Conservation (phyloP, 2,113 vertebrate genomes). For the Salminus brasiliensis region DNA sequence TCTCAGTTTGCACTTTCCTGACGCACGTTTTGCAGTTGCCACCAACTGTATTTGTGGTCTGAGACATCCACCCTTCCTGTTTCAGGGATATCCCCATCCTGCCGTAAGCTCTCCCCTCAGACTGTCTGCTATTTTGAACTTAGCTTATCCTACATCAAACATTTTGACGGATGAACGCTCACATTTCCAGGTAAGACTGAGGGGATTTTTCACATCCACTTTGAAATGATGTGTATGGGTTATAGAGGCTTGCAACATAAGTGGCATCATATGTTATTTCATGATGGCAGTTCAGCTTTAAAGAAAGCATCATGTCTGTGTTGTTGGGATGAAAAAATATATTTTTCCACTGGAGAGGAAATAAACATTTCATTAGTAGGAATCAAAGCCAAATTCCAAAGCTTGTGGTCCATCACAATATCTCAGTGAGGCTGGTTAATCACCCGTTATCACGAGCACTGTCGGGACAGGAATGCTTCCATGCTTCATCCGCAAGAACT, state of each 20-base stretch:
- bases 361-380: not conserved
- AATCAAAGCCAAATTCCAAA: constrained; percentile 31
- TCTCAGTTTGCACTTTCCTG: not conserved
- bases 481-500: constrained; percentile 6
- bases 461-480: constrained; percentile 36
- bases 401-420: constrained; percentile 35
- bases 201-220: not conserved
- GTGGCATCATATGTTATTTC: not conserved
- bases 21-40: not conserved
- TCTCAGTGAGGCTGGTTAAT: constrained; percentile 26
- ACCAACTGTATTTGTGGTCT: not conserved
- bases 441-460: constrained; percentile 30
- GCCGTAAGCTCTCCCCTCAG: not conserved
- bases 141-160: not conserved
- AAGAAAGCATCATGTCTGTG: not conserved
- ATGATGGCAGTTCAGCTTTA: not conserved
- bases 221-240: too few species aligned
- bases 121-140: not conserved
- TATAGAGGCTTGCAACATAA: too few species aligned
- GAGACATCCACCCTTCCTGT: constrained; percentile 17
- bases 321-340: not conserved
- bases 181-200: not conserved
- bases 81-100: not conserved
- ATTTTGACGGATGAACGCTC: not conserved
- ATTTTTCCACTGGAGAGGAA: not conserved